phyloP scores from a whole-genome alignment of 2,113 vertebrate species.

The Morone saxatilis region DNA sequence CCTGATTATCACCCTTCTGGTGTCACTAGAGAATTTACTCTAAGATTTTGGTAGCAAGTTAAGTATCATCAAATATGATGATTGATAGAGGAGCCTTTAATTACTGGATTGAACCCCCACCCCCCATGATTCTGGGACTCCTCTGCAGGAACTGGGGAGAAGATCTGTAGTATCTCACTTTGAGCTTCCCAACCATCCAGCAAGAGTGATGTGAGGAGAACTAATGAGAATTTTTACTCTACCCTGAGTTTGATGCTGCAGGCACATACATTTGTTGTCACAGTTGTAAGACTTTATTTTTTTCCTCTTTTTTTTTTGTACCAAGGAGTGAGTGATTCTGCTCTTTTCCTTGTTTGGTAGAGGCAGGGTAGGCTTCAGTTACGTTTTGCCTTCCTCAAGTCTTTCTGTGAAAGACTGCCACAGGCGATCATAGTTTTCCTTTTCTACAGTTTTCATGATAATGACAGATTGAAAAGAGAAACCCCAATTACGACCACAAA shows the following conservation, averaged over 20 bases:
- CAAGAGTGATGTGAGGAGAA: slow-evolving; percentile 33
- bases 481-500: slow-evolving; percentile 66
- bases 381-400: slow-evolving; percentile 85
- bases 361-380: slow-evolving; percentile 84
- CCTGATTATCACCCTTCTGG: slow-evolving; percentile 25
- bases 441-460: slow-evolving; percentile 82
- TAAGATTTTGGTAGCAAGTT: slow-evolving; percentile 14
- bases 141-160: slow-evolving; percentile 13
- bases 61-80: slow-evolving; percentile 23
- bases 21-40: slow-evolving; percentile 17
- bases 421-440: slow-evolving; percentile 78
- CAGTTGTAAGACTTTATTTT: slow-evolving; percentile 40
- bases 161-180: slow-evolving; percentile 21
- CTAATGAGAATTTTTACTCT: slow-evolving; percentile 10
- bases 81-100: slow-evolving; percentile 31
- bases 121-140: not conserved
- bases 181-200: slow-evolving; percentile 32
- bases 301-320: slow-evolving; percentile 41
- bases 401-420: slow-evolving; percentile 97
- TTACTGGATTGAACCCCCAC: slow-evolving; percentile 16
- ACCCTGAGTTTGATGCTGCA: slow-evolving; percentile 46
- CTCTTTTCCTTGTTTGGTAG: slow-evolving; percentile 63
- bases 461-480: slow-evolving; percentile 75
- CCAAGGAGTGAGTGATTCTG: slow-evolving; percentile 49
- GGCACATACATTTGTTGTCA: slow-evolving; percentile 62